Conservation (phyloP, 2,113 vertebrate genomes). For the Megaleporinus macrocephalus region DNA sequence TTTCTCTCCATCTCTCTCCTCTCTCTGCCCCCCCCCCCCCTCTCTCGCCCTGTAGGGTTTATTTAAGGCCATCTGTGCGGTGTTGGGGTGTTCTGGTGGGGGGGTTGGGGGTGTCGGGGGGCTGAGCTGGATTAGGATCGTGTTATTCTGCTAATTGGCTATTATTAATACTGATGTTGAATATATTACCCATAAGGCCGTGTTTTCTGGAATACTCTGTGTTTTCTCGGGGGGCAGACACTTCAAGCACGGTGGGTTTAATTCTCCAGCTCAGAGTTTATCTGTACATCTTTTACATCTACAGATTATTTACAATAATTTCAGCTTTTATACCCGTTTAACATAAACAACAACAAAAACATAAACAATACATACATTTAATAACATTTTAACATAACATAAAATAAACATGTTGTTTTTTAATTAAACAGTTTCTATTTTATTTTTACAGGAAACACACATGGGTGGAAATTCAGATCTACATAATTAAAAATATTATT, state of each 20-base stretch:
- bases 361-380: no score
- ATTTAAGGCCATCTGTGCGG: slow-evolving; percentile 49
- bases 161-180: slow-evolving; percentile 58
- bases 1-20: background rate
- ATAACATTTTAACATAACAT: no score
- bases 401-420: no score
- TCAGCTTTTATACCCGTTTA: no score
- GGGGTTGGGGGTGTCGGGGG: no score
- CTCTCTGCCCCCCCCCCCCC: slow-evolving; percentile 17
- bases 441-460: no score
- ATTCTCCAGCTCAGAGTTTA: background rate
- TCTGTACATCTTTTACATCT: background rate
- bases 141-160: slow-evolving; percentile 45
- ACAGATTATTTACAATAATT: background rate
- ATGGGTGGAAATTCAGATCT: no score
- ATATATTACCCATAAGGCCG: slow-evolving; percentile 60
- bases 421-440: no score
- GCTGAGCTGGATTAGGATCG: slow-evolving; percentile 28
- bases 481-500: no score
- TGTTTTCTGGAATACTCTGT: slow-evolving; percentile 67
- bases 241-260: background rate
- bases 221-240: slow-evolving; percentile 47
- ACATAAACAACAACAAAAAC: no score
- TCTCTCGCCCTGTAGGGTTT: slow-evolving; percentile 31
- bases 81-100: background rate